Conservation (phyloP, 2,888 invertebrate species). For the Caenorhabditis sp. region DNA sequence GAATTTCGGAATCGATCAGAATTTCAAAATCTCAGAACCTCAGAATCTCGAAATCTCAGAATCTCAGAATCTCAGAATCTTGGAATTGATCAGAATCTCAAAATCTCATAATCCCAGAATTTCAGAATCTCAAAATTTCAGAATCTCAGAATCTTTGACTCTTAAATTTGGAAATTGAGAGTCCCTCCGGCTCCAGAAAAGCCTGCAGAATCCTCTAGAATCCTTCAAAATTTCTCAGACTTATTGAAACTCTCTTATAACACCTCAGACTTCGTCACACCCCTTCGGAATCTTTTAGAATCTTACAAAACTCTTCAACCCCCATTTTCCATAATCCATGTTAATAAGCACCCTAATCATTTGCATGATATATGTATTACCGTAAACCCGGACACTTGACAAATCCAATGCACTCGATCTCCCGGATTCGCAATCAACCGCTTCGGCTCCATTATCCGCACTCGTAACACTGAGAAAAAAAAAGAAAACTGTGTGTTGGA, state of each 20-base stretch:
- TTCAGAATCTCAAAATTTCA: neutral
- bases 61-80: too few relatives aligned
- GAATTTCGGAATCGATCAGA: too few relatives aligned
- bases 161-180: neutral
- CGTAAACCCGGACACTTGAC: conserved; percentile 75
- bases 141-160: neutral
- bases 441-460: conserved; percentile 81
- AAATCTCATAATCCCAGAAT: too few relatives aligned
- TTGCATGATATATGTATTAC: conserved; percentile 58
- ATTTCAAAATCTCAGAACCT: neutral
- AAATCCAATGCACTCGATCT: conserved; percentile 79
- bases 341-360: conserved; percentile 1
- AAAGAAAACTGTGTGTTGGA: conserved; percentile 19
- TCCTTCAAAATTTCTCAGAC: too few relatives aligned
- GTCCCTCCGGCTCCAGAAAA: too few relatives aligned
- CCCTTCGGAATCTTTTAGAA: too few relatives aligned
- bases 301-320: neutral
- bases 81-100: too few relatives aligned
- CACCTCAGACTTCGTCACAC: too few relatives aligned
- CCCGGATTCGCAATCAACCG: conserved; percentile 76
- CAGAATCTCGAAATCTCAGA: neutral
- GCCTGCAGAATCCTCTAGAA: too few relatives aligned
- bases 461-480: conserved; percentile 72
- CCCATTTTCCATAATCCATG: neutral
- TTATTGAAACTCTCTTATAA: too few relatives aligned